These are phyloP conservation scores for Oryzias javanicus DNA, from an alignment of 2,113 vertebrate genomes.

Conservation along the genomic window DNA sequence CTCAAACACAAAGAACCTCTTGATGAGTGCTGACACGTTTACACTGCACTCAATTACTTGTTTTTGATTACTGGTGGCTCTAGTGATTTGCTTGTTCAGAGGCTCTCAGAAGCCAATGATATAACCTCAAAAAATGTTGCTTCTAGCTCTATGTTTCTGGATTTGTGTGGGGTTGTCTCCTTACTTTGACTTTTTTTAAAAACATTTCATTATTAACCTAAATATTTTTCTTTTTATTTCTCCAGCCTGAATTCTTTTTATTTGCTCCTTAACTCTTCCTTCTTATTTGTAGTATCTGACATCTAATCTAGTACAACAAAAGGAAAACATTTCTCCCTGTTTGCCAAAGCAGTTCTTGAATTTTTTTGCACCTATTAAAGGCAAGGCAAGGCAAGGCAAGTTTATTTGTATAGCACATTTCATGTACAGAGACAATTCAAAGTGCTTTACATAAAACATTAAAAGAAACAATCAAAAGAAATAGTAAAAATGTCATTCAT, in stretches of 20 bases:
- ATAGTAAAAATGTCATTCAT: too few species aligned
- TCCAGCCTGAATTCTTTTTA: conserved; percentile 30
- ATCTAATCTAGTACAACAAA: conserved; percentile 42
- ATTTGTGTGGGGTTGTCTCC: conserved; percentile 5
- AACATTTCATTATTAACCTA: conserved; percentile 25
- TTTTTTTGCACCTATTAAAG: too few species aligned
- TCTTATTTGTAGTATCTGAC: conserved; percentile 45
- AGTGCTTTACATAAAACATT: too few species aligned
- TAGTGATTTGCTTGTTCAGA: conserved; percentile 24
- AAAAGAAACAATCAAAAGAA: too few species aligned
- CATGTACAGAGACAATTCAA: too few species aligned
- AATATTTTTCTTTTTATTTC: conserved; percentile 4
- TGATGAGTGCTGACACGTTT: conserved; percentile 52
- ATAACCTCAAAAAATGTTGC: conserved; percentile 9
- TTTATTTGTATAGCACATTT: too few species aligned
- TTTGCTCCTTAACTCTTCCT: conserved; percentile 15
- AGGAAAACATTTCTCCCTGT: too few species aligned
- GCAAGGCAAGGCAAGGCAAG: too few species aligned
- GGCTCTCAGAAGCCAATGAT: conserved; percentile 18
- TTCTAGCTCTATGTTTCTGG: conserved; percentile 5
- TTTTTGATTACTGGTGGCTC: conserved; percentile 57
- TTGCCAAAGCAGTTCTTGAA: too few species aligned
- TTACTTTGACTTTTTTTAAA: conserved; percentile 17
- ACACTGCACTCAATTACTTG: conserved; percentile 64
- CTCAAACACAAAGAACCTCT: conserved; percentile 58